A percentile compares a stretch with the other conserved stretches of the same genome.
Evolutionary conservation across 2,797 vertebrate species (phyloP).

Genomic region (Oreochromis grahami): DNA sequence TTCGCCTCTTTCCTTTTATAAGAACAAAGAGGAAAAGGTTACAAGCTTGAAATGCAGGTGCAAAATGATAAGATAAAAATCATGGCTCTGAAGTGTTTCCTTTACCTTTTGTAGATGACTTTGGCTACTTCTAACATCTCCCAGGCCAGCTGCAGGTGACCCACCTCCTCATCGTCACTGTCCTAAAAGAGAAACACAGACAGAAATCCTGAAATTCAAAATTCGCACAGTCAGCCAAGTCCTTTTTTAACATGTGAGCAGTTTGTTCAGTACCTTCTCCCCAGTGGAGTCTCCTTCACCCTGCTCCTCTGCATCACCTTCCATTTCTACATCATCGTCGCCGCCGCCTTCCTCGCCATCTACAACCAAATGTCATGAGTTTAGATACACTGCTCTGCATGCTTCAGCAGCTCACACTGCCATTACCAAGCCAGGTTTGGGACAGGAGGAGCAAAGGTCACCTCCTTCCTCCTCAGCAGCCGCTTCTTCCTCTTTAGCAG

Average conservation of each 20-base stretch:
- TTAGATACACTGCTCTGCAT: not conserved
- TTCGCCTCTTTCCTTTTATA: constrained; percentile 82
- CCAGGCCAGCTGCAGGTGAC: constrained; percentile 96
- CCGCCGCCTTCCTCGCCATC: constrained; percentile 26
- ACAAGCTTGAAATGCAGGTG: not conserved
- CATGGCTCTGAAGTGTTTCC: rapidly evolving
- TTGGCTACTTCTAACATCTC: constrained; percentile 98
- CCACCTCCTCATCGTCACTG: constrained; percentile 86
- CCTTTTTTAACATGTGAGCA: rapidly evolving
- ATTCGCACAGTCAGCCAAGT: rapidly evolving
- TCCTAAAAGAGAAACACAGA: constrained; percentile 67
- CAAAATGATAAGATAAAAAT: not conserved
- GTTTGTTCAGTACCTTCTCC: constrained; percentile 81
- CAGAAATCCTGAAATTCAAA: not conserved
- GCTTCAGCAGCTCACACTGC: not conserved
- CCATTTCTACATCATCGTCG: constrained; percentile 39
- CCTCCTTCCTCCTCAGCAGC: constrained; percentile 28
- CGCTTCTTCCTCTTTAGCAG: constrained; percentile 1
- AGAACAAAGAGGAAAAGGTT: not conserved
- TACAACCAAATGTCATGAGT: not conserved
- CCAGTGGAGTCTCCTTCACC: constrained; percentile 74
- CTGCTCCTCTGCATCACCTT: constrained; percentile 56
- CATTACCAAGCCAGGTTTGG: not conserved
- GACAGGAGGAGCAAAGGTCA: not conserved
- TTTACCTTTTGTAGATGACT: constrained; percentile 93